Base-by-base conservation (phyloP, 2,888 invertebrate species). In the Slavum lentiscoides region DNA sequence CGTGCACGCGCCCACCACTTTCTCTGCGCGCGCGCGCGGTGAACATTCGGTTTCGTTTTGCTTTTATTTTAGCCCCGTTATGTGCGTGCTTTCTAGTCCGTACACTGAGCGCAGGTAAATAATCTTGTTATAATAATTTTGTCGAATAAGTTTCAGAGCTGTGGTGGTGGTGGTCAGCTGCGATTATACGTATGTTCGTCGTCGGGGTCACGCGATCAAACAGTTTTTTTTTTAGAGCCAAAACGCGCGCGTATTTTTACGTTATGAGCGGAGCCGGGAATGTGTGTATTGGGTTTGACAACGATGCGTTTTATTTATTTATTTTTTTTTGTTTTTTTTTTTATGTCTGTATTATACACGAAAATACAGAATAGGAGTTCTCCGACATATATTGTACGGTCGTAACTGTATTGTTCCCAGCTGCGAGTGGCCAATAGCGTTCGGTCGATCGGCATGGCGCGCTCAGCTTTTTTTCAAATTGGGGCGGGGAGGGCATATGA, bases 41-140 rank as follows among this genome's bases (percentile, higher is more conserved):
- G 55, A 80, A 70, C 61, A 19, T 80, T 80, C 70, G 55, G 77
- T 80, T 70, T 80, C 77, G 70, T 77, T 77, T 19, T 68, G 43
- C 43, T 5, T 77, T 77, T 76, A 49, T 19, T 30, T 30, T 30
- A 30, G 30, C 43, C 37, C 76, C 76, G 76, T 77, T 77, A 77
- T 77, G 30, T 30, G n/a, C n/a, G 30, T 30, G 76, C 76, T 77
- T 77, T 77, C 76, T 77, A 61, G 74, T 39, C 58, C 74, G 9
- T 55, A 55, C 59, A 21, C 30, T 30, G 30, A 30, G 30, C 30
- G 37, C 74, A n/a, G 64, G 37, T 49, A 49, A 49, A 30, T 74
- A 74, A 74, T 74, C 61, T 30, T 30, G 49, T 53, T 62, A 13
- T 62, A 62, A 49, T 62, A 17, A 62, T 62, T 74, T 62, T 53